phyloP scores from a whole-genome alignment of 2,888 invertebrate species.

The Patella depressa region DNA sequence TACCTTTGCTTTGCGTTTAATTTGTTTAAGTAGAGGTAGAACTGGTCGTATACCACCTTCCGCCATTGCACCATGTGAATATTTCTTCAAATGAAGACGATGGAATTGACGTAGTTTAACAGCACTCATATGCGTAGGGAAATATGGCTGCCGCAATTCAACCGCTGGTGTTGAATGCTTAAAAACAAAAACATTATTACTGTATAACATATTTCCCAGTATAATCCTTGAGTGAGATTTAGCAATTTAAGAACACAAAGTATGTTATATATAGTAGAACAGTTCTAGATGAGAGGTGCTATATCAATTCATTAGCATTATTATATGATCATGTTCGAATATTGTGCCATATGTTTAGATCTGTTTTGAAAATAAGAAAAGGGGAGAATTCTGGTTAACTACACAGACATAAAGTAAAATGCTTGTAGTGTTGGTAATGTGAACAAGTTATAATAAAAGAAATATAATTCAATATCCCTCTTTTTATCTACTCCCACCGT shows the following conservation, averaged over 20 bases:
- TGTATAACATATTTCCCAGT: neutral
- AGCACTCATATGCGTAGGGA: slow-evolving; percentile 92
- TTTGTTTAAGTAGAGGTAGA: slow-evolving; percentile 88
- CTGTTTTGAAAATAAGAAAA: too few species aligned
- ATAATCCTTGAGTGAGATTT: too few species aligned
- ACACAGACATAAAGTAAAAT: too few species aligned
- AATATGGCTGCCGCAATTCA: slow-evolving; percentile 92
- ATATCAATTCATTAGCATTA: too few species aligned
- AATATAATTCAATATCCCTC: too few species aligned
- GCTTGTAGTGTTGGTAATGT: too few species aligned
- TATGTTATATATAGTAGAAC: neutral
- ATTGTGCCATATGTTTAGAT: neutral
- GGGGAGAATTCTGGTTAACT: too few species aligned
- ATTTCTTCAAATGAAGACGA: slow-evolving; percentile 88
- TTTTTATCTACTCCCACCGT: too few species aligned
- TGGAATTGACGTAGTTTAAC: slow-evolving; percentile 92
- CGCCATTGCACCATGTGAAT: slow-evolving; percentile 85
- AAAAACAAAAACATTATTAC: slow-evolving; percentile 68
- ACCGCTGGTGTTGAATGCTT: slow-evolving; percentile 99
- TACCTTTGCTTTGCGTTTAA: slow-evolving; percentile 83
- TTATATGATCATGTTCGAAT: neutral
- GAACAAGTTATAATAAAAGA: too few species aligned
- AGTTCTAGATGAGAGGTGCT: too few species aligned
- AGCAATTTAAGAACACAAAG: neutral
- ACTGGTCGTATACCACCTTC: slow-evolving; percentile 83